Conservation (phyloP, 2,113 vertebrate species). For the Tachuris rubrigastra region DNA sequence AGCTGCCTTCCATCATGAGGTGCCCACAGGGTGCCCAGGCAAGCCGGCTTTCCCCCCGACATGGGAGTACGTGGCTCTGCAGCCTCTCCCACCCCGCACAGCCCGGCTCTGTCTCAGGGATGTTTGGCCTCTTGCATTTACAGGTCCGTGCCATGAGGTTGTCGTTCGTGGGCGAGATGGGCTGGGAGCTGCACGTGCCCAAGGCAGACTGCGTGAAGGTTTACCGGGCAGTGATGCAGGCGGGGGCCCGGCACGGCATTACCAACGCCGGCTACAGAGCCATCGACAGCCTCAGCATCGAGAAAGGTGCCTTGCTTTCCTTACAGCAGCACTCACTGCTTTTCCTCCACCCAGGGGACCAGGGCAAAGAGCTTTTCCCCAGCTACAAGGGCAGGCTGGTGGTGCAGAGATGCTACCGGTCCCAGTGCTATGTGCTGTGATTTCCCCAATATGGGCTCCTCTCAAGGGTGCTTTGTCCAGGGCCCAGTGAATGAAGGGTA, state of each 20-base stretch:
- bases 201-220: conserved; percentile 81
- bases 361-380: not conserved
- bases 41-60: accelerated
- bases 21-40: not conserved
- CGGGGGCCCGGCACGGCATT: conserved; percentile 82
- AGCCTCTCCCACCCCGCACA: not conserved
- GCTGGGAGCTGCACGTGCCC: conserved; percentile 96
- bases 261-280: conserved; percentile 91
- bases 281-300: conserved; percentile 96
- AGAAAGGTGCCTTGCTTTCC: conserved; percentile 84
- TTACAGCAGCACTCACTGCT: accelerated
- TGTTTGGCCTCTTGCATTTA: not conserved
- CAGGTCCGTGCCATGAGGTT: conserved; percentile 92
- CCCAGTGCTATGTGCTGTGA: not conserved
- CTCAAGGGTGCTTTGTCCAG: not conserved
- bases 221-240: conserved; percentile 87
- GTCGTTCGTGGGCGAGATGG: conserved; percentile 94
- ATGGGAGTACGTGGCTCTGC: accelerated
- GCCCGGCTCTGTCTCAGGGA: accelerated
- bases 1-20: not conserved
- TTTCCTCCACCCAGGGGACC: accelerated
- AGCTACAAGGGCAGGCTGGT: not conserved
- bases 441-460: accelerated
- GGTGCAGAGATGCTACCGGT: not conserved
- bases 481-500: too few relatives aligned